Conservation (phyloP, 2,888 invertebrate genomes). For the Alloscopus bannaensis region DNA sequence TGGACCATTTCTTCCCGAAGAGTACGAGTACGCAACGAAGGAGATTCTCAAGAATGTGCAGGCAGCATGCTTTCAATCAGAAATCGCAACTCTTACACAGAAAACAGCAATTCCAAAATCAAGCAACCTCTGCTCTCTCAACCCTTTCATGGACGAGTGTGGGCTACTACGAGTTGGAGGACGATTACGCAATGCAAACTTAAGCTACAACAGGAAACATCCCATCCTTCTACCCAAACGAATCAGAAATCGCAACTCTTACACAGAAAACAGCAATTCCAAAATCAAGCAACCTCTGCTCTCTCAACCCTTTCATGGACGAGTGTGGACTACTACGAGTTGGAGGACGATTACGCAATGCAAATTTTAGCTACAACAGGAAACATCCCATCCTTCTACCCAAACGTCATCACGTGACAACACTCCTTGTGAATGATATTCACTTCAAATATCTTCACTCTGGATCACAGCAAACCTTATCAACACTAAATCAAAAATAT, state of each 20-base stretch:
- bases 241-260: too few species aligned
- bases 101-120: not conserved
- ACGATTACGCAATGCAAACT: slow-evolving; percentile 42
- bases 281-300: slow-evolving; percentile 44
- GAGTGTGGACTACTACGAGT: slow-evolving; percentile 57
- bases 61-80: not conserved
- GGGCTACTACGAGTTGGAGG: slow-evolving; percentile 66
- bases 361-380: slow-evolving; percentile 33
- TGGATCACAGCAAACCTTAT: slow-evolving; percentile 34
- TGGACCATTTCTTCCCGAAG: not conserved
- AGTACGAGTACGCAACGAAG: not conserved
- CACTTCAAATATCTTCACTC: slow-evolving; percentile 63
- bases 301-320: slow-evolving; percentile 67
- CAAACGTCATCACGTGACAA: slow-evolving; percentile 41
- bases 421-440: slow-evolving; percentile 43
- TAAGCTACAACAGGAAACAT: slow-evolving; percentile 53
- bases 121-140: slow-evolving; percentile 33
- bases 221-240: slow-evolving; percentile 66
- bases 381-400: slow-evolving; percentile 68
- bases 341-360: slow-evolving; percentile 61
- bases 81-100: not conserved
- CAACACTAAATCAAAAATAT: slow-evolving; percentile 31
- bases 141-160: slow-evolving; percentile 62
- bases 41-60: slow-evolving; percentile 2
- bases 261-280: too few species aligned